These are phyloP conservation scores for Poeciliopsis prolifica DNA, from an alignment of 2,113 vertebrate genomes.

Conservation along the genomic window DNA sequence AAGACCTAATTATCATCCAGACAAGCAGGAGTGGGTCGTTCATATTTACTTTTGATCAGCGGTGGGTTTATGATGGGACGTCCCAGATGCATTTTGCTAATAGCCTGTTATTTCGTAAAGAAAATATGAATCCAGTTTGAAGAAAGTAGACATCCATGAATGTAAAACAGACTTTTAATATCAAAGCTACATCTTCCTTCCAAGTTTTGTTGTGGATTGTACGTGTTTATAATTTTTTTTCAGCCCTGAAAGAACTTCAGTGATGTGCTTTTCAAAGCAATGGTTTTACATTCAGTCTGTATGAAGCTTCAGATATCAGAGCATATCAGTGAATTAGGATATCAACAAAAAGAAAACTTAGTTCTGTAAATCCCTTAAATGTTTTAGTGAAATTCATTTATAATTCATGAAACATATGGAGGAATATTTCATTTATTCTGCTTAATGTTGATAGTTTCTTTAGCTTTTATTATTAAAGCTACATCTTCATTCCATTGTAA, in stretches of 20 bases:
- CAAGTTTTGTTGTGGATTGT: not conserved
- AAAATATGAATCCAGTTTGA: too few relatives aligned
- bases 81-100: not conserved
- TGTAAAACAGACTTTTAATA: not conserved
- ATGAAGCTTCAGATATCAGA: not conserved
- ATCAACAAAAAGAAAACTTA: not conserved
- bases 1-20: conserved; percentile 38
- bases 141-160: not conserved
- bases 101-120: too few relatives aligned
- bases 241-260: not conserved
- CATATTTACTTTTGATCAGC: conserved; percentile 13
- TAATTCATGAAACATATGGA: not conserved
- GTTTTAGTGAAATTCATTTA: not conserved
- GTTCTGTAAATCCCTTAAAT: not conserved
- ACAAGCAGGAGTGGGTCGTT: conserved; percentile 11
- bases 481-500: too few relatives aligned
- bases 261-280: not conserved
- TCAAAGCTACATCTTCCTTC: not conserved
- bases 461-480: too few relatives aligned
- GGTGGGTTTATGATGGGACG: not conserved
- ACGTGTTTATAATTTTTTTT: too few relatives aligned
- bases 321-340: not conserved
- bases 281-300: not conserved
- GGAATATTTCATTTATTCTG: not conserved
- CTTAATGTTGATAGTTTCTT: not conserved